phyloP scores from a whole-genome alignment of 2,888 invertebrate species.

The Brassicogethes aeneus region DNA sequence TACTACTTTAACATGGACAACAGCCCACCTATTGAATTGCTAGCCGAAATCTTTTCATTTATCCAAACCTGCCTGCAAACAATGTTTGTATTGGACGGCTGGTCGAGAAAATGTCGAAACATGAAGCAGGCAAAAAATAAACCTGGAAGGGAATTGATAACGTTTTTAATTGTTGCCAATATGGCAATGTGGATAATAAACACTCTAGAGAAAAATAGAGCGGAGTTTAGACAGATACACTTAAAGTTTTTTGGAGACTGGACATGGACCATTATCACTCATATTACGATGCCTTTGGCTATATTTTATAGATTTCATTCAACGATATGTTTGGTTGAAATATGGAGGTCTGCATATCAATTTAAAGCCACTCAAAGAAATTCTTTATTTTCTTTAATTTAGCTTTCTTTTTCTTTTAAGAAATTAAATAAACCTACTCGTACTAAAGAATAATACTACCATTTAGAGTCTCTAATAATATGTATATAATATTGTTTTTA shows the following conservation, averaged over 20 bases:
- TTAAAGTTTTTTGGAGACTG: slow-evolving; percentile 85
- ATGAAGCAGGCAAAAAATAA: slow-evolving; percentile 76
- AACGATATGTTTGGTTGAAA: slow-evolving; percentile 90
- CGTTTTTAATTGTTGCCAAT: slow-evolving; percentile 83
- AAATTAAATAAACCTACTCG: too few species aligned
- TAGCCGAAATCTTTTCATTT: slow-evolving; percentile 77
- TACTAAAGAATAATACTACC: too few species aligned
- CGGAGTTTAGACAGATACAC: slow-evolving; percentile 87
- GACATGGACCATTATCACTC: slow-evolving; percentile 94
- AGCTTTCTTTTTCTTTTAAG: too few species aligned
- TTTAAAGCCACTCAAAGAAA: slow-evolving; percentile 82
- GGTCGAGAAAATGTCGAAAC: slow-evolving; percentile 72
- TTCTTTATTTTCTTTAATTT: too few species aligned
- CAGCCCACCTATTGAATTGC: slow-evolving; percentile 63
- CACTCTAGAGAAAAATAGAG: slow-evolving; percentile 82
- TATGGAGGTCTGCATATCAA: slow-evolving; percentile 94
- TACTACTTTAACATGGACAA: slow-evolving; percentile 81
- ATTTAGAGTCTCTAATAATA: too few species aligned
- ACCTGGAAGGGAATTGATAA: slow-evolving; percentile 88
- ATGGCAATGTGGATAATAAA: slow-evolving; percentile 93
- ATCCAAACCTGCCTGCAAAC: slow-evolving; percentile 86
- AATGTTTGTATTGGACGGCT: slow-evolving; percentile 85
- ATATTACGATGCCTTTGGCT: slow-evolving; percentile 86
- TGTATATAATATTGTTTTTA: too few species aligned
- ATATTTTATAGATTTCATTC: slow-evolving; percentile 94